Base-by-base conservation (phyloP, 1,140 invertebrate species). In the Atta cephalotes region DNA sequence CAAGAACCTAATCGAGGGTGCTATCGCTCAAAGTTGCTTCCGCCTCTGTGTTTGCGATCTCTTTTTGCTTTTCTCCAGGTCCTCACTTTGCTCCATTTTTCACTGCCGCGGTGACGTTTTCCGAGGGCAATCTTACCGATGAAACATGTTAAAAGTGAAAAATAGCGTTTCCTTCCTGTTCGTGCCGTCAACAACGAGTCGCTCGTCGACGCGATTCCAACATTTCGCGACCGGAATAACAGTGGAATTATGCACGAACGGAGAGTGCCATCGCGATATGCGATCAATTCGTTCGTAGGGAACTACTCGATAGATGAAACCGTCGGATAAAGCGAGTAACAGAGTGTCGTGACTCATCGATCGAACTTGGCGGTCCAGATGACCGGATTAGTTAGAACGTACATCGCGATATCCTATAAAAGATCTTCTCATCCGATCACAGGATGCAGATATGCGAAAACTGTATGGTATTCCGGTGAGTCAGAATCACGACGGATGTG, bases 271-370 rank as follows among this genome's bases (percentile, higher is more conserved):
- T 35, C 45, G 18, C 35, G 62, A 68, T 58, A 58, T 31, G 45
- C 53, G 53, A 82, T 72, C 65, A 66, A 62, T 70, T 39, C 4
- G 16, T 18, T 71, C n/a, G 51, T 14, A 21, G 79, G 51, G 65
- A 71, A 35, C 39, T 14, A 28, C 25, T 14, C 62, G 56, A 28
- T 72, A 21, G 85, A 89, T 87, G 21, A 62, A 49, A 66, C 18
- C 21, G 39, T 2, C 4, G 10, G 86, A 90, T 85, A 90, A 85
- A 51, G 21, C 77, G 7, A 60, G 28, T 76, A 85, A 88, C 76
- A 85, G 88, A 89, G 80, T 77, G 86, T 56, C 68, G 58, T 90
- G 88, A 90, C 51, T 90, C 89, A 90, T 62, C 45, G 58, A 79
- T 87, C 78, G 53, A 62, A 70, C 53, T 76, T 72, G 72, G 31